A percentile compares a stretch with the other conserved stretches of the same genome.
Conservation (phyloP, 2,797 vertebrate species). For the Tangara arthus region DNA sequence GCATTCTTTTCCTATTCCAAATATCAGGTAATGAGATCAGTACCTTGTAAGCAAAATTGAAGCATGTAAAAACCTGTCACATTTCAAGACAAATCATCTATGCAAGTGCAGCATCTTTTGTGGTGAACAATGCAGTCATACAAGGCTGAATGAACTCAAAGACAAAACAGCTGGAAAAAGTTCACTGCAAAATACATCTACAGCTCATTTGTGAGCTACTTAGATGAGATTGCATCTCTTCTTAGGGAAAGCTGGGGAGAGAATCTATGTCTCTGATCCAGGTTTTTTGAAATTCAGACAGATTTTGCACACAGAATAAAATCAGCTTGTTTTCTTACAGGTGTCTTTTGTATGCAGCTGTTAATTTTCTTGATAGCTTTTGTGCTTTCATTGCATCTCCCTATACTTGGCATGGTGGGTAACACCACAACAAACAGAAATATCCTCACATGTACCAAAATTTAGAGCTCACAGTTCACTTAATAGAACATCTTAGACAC, state of each 20-base stretch:
- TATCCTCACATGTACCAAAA: background rate
- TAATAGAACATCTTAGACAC: background rate
- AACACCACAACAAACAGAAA: background rate
- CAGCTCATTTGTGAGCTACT: background rate
- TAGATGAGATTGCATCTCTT: background rate
- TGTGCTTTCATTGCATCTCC: background rate
- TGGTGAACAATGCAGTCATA: background rate
- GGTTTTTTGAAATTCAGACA: background rate
- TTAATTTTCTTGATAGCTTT: background rate
- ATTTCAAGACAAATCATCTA: background rate
- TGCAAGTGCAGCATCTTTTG: background rate
- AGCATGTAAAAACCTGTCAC: background rate
- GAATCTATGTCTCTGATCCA: background rate
- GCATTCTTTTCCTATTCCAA: background rate
- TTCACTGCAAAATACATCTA: background rate
- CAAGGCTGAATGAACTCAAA: background rate
- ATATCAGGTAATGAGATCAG: background rate
- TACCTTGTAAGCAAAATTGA: background rate
- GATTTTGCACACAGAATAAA: background rate
- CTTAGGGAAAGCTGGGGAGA: background rate
- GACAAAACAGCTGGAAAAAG: background rate
- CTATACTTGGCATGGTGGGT: background rate
- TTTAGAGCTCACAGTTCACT: background rate
- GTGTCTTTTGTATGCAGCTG: background rate
- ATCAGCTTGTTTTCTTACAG: background rate